These are phyloP conservation scores for Harlomillsia oculata DNA, from an alignment of 1,140 invertebrate species.

Conservation along the genomic window DNA sequence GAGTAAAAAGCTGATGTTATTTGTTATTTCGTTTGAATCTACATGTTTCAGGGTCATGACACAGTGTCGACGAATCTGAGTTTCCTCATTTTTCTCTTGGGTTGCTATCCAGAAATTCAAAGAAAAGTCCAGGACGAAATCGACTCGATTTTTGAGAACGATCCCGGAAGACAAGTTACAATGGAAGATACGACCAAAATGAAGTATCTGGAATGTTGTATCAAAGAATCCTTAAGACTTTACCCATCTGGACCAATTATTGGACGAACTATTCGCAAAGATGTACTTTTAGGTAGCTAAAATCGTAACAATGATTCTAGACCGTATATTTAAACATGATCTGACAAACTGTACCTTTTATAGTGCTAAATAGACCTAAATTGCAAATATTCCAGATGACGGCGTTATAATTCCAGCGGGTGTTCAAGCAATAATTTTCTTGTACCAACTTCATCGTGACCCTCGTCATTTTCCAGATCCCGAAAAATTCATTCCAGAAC, in stretches of 20 bases:
- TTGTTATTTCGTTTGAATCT: neutral
- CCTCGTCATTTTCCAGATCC: conserved; percentile 46
- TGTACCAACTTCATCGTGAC: conserved; percentile 44
- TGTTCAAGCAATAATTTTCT: conserved; percentile 42
- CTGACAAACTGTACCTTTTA: neutral
- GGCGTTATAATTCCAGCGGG: conserved; percentile 2
- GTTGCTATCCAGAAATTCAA: neutral
- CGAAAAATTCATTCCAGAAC: conserved; percentile 46
- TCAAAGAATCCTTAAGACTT: conserved; percentile 52
- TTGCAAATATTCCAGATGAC: conserved; percentile 39
- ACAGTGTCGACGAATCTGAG: neutral
- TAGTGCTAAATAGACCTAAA: neutral
- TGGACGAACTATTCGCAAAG: conserved; percentile 41
- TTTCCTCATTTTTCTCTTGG: conserved; percentile 2
- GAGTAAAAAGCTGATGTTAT: no score
- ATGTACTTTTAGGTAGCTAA: conserved; percentile 38
- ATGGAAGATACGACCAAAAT: conserved; percentile 45
- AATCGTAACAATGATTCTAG: neutral
- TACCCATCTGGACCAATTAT: conserved; percentile 56
- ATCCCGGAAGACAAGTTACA: conserved; percentile 36
- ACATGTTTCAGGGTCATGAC: conserved; percentile 5
- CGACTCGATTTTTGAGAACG: conserved; percentile 37
- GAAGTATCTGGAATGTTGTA: conserved; percentile 54
- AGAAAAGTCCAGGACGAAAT: conserved; percentile 39
- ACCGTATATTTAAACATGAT: neutral